Percentiles rank a stretch among this genome's conserved stretches.
phyloP scores from a whole-genome alignment of 2,888 invertebrate species.

The Troides helena region DNA sequence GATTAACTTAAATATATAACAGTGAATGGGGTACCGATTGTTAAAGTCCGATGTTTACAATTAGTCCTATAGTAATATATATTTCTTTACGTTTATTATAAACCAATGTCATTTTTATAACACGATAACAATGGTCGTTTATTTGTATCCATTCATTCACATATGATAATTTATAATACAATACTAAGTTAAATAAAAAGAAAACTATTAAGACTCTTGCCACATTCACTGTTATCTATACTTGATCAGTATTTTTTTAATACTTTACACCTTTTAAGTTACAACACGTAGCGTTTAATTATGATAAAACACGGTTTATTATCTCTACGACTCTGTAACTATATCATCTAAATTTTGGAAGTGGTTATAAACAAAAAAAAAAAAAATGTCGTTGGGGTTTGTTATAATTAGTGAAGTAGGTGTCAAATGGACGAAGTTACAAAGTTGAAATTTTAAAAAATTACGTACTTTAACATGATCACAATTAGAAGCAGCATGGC shows the following conservation, averaged over 20 bases:
- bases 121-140: not conserved
- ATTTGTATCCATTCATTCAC: no score
- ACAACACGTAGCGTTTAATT: not conserved
- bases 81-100: not conserved
- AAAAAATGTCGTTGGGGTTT: slow-evolving; percentile 1
- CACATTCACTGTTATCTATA: not conserved
- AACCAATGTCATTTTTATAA: not conserved
- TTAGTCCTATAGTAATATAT: not conserved
- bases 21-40: not conserved
- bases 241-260: not conserved
- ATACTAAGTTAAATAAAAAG: not conserved
- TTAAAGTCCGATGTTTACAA: not conserved
- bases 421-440: not conserved
- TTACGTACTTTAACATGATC: not conserved
- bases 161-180: no score
- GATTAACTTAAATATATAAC: not conserved
- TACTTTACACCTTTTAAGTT: not conserved
- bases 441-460: not conserved
- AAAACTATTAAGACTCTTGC: not conserved
- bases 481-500: slow-evolving; percentile 6
- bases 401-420: slow-evolving; percentile 13
- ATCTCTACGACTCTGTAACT: not conserved
- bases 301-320: not conserved
- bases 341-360: not conserved
- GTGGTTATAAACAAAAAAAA: not conserved